phyloP scores from a whole-genome alignment of 2,113 vertebrate genomes.

The Reinhardtius hippoglossoides region DNA sequence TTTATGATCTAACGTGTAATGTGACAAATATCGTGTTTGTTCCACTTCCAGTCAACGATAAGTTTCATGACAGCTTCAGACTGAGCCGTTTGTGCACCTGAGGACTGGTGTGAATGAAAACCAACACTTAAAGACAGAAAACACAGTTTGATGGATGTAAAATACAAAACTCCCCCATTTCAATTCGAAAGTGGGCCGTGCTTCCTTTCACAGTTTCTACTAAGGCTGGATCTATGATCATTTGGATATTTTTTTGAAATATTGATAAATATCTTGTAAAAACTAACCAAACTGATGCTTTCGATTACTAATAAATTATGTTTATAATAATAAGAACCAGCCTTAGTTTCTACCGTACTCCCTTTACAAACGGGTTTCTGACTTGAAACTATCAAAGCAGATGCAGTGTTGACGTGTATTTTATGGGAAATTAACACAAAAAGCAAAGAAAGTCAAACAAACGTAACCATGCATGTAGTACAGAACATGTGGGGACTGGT shows the following conservation, averaged over 20 bases:
- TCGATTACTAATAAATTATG: too few relatives aligned
- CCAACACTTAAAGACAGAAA: background rate
- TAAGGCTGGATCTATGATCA: background rate
- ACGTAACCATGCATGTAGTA: slow-evolving; percentile 17
- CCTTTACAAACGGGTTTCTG: background rate
- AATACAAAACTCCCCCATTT: background rate
- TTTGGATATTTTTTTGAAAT: background rate
- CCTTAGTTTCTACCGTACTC: background rate
- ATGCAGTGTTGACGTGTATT: background rate
- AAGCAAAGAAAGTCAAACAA: slow-evolving; percentile 18
- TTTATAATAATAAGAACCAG: background rate
- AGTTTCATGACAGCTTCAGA: background rate
- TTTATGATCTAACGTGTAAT: background rate
- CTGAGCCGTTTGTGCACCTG: background rate
- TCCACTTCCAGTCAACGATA: background rate
- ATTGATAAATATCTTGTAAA: background rate
- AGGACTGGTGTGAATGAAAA: background rate
- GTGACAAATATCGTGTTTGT: background rate
- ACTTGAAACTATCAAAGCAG: background rate
- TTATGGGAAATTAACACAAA: slow-evolving; percentile 17
- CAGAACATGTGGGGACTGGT: slow-evolving; percentile 59
- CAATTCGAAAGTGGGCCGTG: background rate
- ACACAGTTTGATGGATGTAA: background rate
- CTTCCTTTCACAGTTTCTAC: slow-evolving; percentile 11
- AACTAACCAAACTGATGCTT: too few relatives aligned